phyloP scores from a whole-genome alignment of 1,140 invertebrate genomes.

The Bombus pascuorum region DNA sequence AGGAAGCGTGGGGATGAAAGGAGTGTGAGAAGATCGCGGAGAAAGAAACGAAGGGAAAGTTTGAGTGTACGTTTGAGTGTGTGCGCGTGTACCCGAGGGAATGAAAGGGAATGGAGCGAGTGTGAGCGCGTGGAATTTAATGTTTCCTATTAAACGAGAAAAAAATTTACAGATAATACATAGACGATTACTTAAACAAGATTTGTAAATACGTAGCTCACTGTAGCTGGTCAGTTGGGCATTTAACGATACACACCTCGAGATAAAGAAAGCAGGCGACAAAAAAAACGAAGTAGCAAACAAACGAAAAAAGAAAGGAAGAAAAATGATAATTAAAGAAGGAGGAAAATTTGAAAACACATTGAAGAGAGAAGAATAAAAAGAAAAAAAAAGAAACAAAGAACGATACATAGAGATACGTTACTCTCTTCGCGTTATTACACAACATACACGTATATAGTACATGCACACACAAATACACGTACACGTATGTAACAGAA shows the following conservation, averaged over 20 bases:
- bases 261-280: neutral
- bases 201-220: slow-evolving; percentile 75
- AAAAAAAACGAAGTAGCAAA: neutral
- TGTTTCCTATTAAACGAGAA: slow-evolving; percentile 73
- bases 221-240: slow-evolving; percentile 75
- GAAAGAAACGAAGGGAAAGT: slow-evolving; percentile 31
- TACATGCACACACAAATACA: neutral
- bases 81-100: slow-evolving; percentile 25
- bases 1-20: neutral
- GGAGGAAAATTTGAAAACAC: neutral
- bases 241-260: slow-evolving; percentile 61
- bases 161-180: slow-evolving; percentile 11
- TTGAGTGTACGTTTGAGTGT: slow-evolving; percentile 30
- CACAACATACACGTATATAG: neutral
- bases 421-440: neutral
- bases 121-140: slow-evolving; percentile 59
- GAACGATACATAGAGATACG: too few species aligned
- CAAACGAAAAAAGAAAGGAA: slow-evolving; percentile 8
- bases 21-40: neutral
- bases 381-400: too few species aligned
- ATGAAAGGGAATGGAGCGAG: slow-evolving; percentile 40
- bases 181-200: slow-evolving; percentile 49
- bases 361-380: slow-evolving; percentile 18
- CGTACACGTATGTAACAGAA: neutral
- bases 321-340: too few species aligned